Evolutionary conservation across 2,888 invertebrate genomes (phyloP).

Genomic region (Amiota minor): DNA sequence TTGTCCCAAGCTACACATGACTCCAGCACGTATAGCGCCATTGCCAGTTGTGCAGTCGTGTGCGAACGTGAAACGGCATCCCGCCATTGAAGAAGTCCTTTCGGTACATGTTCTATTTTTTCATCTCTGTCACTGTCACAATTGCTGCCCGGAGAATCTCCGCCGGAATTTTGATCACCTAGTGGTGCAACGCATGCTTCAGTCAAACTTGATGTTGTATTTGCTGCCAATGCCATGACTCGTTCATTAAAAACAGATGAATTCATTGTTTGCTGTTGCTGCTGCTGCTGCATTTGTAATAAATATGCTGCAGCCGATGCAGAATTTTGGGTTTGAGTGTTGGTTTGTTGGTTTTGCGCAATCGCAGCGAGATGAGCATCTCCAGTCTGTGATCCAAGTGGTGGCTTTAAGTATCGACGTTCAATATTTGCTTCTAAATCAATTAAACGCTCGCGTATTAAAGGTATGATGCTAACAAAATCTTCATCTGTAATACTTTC

Average conservation of each 20-base stretch:
- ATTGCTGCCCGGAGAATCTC: slow-evolving; percentile 70
- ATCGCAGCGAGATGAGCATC: slow-evolving; percentile 79
- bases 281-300: slow-evolving; percentile 68
- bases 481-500: slow-evolving; percentile 72
- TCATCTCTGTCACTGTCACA: slow-evolving; percentile 72
- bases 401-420: slow-evolving; percentile 93
- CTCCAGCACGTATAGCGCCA: slow-evolving; percentile 91
- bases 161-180: slow-evolving; percentile 63
- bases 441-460: slow-evolving; percentile 81
- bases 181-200: slow-evolving; percentile 29
- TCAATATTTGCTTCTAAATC: slow-evolving; percentile 93
- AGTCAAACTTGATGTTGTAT: slow-evolving; percentile 41
- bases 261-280: slow-evolving; percentile 63
- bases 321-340: slow-evolving; percentile 72
- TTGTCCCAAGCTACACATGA: slow-evolving; percentile 98
- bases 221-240: slow-evolving; percentile 64
- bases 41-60: slow-evolving; percentile 91
- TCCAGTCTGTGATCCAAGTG: slow-evolving; percentile 79
- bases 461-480: slow-evolving; percentile 76
- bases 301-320: slow-evolving; percentile 71
- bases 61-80: slow-evolving; percentile 88
- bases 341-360: slow-evolving; percentile 74
- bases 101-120: slow-evolving; percentile 72
- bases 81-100: slow-evolving; percentile 89
- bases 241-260: slow-evolving; percentile 66